These are phyloP conservation scores for Drepanosiphum platanoidis DNA, from an alignment of 2,888 invertebrate species.

Conservation along the genomic window DNA sequence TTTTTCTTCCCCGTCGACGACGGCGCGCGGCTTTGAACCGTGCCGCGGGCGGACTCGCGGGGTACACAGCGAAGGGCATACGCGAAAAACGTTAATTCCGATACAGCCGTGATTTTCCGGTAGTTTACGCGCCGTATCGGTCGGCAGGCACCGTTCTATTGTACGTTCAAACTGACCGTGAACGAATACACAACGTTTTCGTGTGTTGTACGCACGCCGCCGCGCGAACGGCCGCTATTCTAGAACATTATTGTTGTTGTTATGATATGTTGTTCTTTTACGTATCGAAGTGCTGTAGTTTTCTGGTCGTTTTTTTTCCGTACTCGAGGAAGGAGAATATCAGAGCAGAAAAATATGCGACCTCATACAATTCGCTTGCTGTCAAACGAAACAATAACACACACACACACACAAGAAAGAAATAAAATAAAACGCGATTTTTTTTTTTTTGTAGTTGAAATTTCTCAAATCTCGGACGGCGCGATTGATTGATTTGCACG, in stretches of 20 bases:
- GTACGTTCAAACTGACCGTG: not conserved
- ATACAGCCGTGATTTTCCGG: not conserved
- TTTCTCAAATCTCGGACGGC: slow-evolving; percentile 14
- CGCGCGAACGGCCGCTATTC: not conserved
- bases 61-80: not conserved
- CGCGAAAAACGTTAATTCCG: no score
- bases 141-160: not conserved
- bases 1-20: not conserved
- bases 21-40: not conserved
- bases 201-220: not conserved
- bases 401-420: slow-evolving; percentile 2
- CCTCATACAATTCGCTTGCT: slow-evolving; percentile 1
- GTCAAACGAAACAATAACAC: slow-evolving; percentile 33
- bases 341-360: not conserved
- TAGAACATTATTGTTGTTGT: not conserved
- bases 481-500: no score
- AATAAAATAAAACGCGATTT: slow-evolving; percentile 10
- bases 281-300: not conserved
- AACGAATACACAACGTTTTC: not conserved
- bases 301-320: not conserved
- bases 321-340: not conserved
- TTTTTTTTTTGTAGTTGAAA: no score
- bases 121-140: not conserved
- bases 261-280: not conserved
- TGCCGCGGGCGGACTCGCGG: not conserved